Evolutionary conservation across 1,140 invertebrate species (phyloP), one percentile per base, ranked within the genome.

Genomic region (Anadara kagoshimensis): DNA sequence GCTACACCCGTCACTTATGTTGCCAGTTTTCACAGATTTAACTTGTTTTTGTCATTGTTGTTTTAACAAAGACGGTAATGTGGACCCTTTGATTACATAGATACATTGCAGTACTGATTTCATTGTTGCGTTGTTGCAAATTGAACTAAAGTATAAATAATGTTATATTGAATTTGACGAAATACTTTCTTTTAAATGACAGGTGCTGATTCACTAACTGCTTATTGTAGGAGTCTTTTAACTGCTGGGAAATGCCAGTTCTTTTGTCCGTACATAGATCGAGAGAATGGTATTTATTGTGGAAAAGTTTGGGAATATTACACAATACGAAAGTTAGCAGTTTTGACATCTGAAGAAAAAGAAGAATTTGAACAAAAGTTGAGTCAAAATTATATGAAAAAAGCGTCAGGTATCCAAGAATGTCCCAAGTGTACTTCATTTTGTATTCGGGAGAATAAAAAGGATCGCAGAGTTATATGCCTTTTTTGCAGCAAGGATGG

Each of bases 141-240:
- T n/a, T 3, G 11, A 14, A 5, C 47, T n/a, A n/a, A n/a, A n/a
- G n/a, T n/a, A n/a, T n/a, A n/a, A n/a, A n/a, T n/a, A n/a, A n/a
- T 26, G 11, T 24, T 49, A 22, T 4, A 18, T 49, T 24, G 5
- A 44, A 44, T 44, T 18, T 7, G 20, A 14, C 3, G 1, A 11
- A 18, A 45, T 8, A 22, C n/a, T 57, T 58, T 44, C 10, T 24
- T 26, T 24, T 58, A 3, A 22, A n/a, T 10, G 20, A 1, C 57
- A 78, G 76, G 76, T 44, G 71, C 76, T 7, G 76, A 78, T n/a
- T 78, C 76, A 1, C 63, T 78, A 1, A 78, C 76, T 10, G 67
- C 76, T 11, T 74, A 41, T 43, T 78, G 76, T 22, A 22, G 76
- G 29, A 78, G 76, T 47, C 69, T 78, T 18, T 43, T 78, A 20